These are phyloP conservation scores for Xyrichtys novacula DNA, from an alignment of 2,797 vertebrate species.

Conservation along the genomic window DNA sequence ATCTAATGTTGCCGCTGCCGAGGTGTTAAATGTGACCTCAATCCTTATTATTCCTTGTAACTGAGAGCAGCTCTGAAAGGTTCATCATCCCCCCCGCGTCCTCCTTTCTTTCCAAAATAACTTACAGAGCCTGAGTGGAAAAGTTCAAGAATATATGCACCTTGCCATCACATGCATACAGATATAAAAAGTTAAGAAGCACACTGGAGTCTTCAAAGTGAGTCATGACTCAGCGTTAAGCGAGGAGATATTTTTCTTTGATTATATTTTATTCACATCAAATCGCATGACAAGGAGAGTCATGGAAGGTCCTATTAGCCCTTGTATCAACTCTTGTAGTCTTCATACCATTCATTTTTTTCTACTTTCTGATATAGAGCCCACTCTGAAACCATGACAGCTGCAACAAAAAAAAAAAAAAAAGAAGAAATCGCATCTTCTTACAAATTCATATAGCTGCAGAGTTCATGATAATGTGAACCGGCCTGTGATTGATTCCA, in stretches of 20 bases:
- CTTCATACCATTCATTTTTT: constrained; percentile 22
- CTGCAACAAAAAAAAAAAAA: constrained; percentile 11
- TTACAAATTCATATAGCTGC: constrained; percentile 43
- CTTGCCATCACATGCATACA: not conserved
- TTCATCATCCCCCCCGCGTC: constrained; percentile 35
- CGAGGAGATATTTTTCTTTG: constrained; percentile 58
- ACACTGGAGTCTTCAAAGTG: constrained; percentile 53
- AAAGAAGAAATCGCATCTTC: constrained; percentile 25
- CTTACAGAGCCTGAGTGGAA: constrained; percentile 6
- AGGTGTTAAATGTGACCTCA: constrained; percentile 60
- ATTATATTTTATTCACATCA: constrained; percentile 65
- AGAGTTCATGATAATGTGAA: constrained; percentile 35
- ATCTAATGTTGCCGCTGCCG: constrained; percentile 59
- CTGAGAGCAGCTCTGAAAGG: constrained; percentile 34
- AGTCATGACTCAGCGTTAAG: constrained; percentile 43
- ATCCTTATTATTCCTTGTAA: constrained; percentile 52
- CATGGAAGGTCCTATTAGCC: no score
- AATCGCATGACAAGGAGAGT: constrained; percentile 69
- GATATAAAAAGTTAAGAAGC: constrained; percentile 15
- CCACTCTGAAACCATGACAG: constrained; percentile 39
- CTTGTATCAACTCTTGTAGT: constrained; percentile 55
- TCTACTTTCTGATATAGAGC: constrained; percentile 41
- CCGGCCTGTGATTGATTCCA: constrained; percentile 52
- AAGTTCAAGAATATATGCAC: constrained; percentile 14
- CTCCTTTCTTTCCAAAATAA: constrained; percentile 14